Percentiles rank a stretch among this genome's conserved stretches.
These are phyloP conservation scores for Ellobium chinense DNA, from an alignment of 2,888 invertebrate genomes.

Conservation along the genomic window DNA sequence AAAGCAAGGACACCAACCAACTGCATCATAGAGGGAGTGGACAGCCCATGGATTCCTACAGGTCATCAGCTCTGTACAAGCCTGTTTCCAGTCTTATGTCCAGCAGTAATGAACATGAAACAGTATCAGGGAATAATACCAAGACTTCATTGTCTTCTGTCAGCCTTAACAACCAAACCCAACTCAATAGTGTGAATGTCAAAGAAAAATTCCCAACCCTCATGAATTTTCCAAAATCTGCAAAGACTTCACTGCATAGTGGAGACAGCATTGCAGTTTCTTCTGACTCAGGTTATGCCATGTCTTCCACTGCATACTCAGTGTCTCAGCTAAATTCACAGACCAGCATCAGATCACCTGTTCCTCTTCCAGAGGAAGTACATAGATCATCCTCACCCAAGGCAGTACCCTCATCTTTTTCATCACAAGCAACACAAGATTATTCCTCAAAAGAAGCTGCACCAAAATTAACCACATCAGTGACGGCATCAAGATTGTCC, in stretches of 20 bases:
- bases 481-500: too few species aligned
- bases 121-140: not conserved
- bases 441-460: not conserved
- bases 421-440: not conserved
- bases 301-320: too few species aligned
- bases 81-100: not conserved
- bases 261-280: not conserved
- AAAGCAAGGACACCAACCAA: not conserved
- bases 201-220: constrained; percentile 30
- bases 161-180: not conserved
- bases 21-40: not conserved
- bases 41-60: not conserved
- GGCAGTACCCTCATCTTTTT: not conserved
- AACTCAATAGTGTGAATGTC: constrained; percentile 13
- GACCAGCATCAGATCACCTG: too few species aligned
- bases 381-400: too few species aligned
- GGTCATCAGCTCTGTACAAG: not conserved
- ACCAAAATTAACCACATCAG: too few species aligned
- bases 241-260: not conserved
- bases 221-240: not conserved
- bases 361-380: too few species aligned
- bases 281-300: not conserved
- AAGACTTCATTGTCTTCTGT: not conserved
- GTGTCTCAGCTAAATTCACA: too few species aligned
- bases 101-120: not conserved